Conservation (phyloP, 2,113 vertebrate species). For the Ciconia stormi region DNA sequence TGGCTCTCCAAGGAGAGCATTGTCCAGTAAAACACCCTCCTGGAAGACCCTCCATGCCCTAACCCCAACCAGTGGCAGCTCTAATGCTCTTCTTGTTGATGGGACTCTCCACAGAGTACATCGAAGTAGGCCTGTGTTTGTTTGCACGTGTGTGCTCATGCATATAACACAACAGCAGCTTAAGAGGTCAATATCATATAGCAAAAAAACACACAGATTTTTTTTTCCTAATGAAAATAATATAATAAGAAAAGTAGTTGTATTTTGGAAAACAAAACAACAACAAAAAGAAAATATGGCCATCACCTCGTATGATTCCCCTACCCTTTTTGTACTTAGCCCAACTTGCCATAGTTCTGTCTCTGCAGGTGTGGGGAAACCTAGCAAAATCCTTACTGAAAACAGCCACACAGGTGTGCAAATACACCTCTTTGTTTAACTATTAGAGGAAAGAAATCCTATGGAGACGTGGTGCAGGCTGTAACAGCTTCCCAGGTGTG, state of each 20-base stretch:
- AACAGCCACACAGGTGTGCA: neutral
- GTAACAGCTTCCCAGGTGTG: neutral
- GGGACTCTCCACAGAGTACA: neutral
- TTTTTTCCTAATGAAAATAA: neutral
- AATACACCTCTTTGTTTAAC: neutral
- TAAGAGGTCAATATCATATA: no score
- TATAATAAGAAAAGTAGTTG: neutral
- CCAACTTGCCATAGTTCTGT: neutral
- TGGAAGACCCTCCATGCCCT: neutral
- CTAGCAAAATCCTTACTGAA: neutral
- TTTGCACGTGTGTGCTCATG: neutral
- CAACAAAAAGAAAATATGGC: neutral
- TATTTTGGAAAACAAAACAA: neutral
- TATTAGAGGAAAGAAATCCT: neutral
- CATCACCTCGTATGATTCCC: rapidly evolving
- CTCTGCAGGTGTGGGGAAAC: neutral
- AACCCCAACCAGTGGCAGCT: neutral
- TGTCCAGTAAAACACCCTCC: neutral
- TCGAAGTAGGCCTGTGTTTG: neutral
- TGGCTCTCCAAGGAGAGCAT: neutral
- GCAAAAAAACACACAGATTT: no score
- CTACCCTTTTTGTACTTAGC: neutral
- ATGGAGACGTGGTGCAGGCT: rapidly evolving
- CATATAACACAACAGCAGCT: neutral
- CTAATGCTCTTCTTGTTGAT: neutral